Base-by-base conservation (phyloP, 2,113 vertebrate species). In the Pterocles gutturalis region DNA sequence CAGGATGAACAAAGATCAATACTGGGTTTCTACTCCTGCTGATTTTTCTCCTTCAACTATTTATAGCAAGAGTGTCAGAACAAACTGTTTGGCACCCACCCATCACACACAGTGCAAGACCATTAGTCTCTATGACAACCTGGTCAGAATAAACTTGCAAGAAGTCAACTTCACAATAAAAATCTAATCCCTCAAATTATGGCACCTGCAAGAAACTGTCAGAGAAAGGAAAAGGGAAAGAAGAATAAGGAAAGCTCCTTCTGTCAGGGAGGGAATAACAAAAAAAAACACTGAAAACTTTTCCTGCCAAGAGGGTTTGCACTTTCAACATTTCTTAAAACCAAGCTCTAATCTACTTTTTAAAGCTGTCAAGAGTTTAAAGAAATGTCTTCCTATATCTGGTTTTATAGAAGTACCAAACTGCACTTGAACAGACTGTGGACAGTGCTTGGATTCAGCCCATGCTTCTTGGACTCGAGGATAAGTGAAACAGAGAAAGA, bases 71-170 rank as follows among this genome's bases (percentile, higher is more conserved):
- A 87, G 89, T n/a, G 22, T 95, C 83, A 91, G 89, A 90, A 92
- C 91, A 95, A 91, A 85, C 78, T 67, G 45, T 55, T 94, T 72
- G 87, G 87, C 92, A 88, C 83, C 92, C 92, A 91, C 69, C 87
- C 85, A 86, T 88, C 75, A 75, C 88, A 94, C 0, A 1, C 57
- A 25, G 89, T 83, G 96, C 77, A 76, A 62, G 61, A 67, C 79
- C 91, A 86, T 90, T 93, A 94, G 96, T 98, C 94, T 98, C 96
- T 96, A 97, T 97, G 96, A 96, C 97, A 98, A 98, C 98, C 61
- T 5, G 29, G 90, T 83, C 93, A 89, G 96, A 94, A 96, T 82
- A 96, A 96, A 97, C 87, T 86, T 71, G 84, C 62, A 20, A 90
- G 78, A 96, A 97, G 83, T 87, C 92, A 97, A 72, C 72, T 89